These are phyloP conservation scores for Adelosebastes latens DNA, from an alignment of 2,797 vertebrate species.

Conservation along the genomic window DNA sequence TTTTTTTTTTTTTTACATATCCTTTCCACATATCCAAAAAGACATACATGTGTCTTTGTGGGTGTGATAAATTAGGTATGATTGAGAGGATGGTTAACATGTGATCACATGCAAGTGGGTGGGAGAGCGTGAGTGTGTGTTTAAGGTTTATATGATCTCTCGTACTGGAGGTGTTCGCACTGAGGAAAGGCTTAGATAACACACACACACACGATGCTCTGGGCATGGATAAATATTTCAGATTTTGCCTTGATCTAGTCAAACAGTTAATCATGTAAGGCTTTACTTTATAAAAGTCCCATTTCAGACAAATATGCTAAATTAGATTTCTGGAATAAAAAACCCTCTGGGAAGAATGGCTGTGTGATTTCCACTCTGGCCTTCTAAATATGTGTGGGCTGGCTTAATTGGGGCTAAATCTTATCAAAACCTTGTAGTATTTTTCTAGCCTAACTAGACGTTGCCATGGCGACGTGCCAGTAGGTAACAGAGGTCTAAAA, in stretches of 20 bases:
- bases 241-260: conserved; percentile 56
- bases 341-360: conserved; percentile 57
- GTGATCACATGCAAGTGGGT: not conserved
- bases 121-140: not conserved
- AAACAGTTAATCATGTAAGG: conserved; percentile 62
- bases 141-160: not conserved
- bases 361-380: conserved; percentile 56
- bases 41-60: not conserved
- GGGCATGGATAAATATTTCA: conserved; percentile 43
- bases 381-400: conserved; percentile 72
- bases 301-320: conserved; percentile 61
- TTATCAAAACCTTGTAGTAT: conserved; percentile 72
- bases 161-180: not conserved
- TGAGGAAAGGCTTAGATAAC: conserved; percentile 5
- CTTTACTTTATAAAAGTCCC: conserved; percentile 63
- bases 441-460: conserved; percentile 69
- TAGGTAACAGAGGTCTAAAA: conserved; percentile 61
- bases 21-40: not conserved
- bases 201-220: not conserved
- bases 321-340: conserved; percentile 59
- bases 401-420: conserved; percentile 76
- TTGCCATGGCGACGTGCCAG: conserved; percentile 66
- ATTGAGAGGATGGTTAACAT: not conserved
- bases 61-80: not conserved
- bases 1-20: not conserved